Evolutionary conservation across 2,888 invertebrate species (phyloP).

Genomic region (Synanthedon andrenaeformis): DNA sequence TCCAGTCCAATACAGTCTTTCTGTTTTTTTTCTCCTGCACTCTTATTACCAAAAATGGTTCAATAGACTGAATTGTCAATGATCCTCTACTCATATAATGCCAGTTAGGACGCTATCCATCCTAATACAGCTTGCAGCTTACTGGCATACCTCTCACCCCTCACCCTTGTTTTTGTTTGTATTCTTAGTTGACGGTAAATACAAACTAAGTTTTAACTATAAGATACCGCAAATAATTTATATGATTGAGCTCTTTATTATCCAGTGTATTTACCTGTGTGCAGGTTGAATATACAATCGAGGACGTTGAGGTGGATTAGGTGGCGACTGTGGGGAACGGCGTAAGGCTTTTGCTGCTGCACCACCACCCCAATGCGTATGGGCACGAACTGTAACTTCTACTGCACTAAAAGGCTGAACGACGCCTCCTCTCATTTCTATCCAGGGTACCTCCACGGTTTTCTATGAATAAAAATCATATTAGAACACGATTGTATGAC

Average conservation of each 20-base stretch:
- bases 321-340: slow-evolving; percentile 84
- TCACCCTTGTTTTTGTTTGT: too few species aligned
- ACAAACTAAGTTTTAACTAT: too few species aligned
- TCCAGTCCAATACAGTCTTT: too few species aligned
- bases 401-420: slow-evolving; percentile 78
- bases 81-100: too few species aligned
- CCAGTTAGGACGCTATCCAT: too few species aligned
- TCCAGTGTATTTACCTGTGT: slow-evolving; percentile 10
- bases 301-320: slow-evolving; percentile 78
- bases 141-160: too few species aligned
- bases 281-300: slow-evolving; percentile 75
- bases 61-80: too few species aligned
- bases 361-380: slow-evolving; percentile 87
- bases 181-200: too few species aligned
- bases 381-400: slow-evolving; percentile 81
- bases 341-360: slow-evolving; percentile 72
- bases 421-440: slow-evolving; percentile 49
- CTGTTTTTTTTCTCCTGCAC: too few species aligned
- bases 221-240: too few species aligned
- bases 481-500: background rate
- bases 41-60: too few species aligned
- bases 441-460: slow-evolving; percentile 63
- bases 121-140: too few species aligned
- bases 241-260: background rate
- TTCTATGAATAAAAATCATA: slow-evolving; percentile 28